Conservation (phyloP, 2,113 vertebrate genomes). For the Carassius auratus region DNA sequence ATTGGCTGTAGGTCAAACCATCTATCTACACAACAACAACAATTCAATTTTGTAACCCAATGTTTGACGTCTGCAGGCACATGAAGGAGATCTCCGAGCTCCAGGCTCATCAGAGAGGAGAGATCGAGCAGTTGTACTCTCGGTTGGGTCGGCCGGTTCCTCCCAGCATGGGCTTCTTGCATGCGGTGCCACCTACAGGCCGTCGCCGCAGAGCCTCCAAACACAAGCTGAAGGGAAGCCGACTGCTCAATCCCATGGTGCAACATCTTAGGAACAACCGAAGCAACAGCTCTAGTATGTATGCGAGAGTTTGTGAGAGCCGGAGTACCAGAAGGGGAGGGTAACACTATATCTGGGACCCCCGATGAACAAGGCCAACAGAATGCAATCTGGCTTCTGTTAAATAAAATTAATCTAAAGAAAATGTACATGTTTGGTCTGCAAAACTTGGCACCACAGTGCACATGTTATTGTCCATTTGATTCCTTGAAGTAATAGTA, state of each 20-base stretch:
- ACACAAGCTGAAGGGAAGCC: constrained; percentile 90
- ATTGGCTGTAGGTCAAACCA: no score
- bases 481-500: neutral
- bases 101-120: constrained; percentile 91
- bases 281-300: constrained; percentile 61
- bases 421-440: neutral
- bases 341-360: neutral
- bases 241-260: constrained; percentile 90
- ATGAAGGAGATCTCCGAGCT: constrained; percentile 96
- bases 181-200: constrained; percentile 84
- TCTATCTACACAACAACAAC: no score
- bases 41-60: neutral
- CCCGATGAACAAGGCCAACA: neutral
- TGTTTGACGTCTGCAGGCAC: constrained; percentile 84
- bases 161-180: constrained; percentile 84
- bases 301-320: constrained; percentile 57
- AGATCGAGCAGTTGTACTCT: constrained; percentile 90
- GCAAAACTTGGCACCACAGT: neutral
- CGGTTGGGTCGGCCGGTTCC: constrained; percentile 89
- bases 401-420: neutral
- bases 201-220: constrained; percentile 87
- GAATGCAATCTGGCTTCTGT: neutral
- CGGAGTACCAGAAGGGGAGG: neutral
- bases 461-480: neutral
- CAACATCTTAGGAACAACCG: constrained; percentile 85